A percentile compares a stretch with the other conserved stretches of the same genome.
These are phyloP conservation scores for Plestiodon gilberti DNA, from an alignment of 2,113 vertebrate genomes.

Conservation along the genomic window DNA sequence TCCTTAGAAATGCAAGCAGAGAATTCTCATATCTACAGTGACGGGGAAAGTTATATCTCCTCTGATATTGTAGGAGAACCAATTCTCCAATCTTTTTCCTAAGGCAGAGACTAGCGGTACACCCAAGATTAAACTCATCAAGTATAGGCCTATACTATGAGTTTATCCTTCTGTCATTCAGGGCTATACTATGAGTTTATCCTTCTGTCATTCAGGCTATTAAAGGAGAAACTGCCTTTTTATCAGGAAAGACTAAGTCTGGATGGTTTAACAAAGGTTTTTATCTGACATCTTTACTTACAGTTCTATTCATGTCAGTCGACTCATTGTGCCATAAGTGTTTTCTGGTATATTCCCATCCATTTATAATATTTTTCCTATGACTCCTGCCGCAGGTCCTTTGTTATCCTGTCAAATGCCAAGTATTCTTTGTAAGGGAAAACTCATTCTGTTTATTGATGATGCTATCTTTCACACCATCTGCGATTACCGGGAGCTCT, in stretches of 20 bases:
- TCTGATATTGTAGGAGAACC: neutral
- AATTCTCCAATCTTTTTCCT: neutral
- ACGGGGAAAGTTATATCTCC: neutral
- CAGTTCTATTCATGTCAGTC: neutral
- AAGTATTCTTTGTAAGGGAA: neutral
- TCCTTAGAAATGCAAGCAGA: neutral
- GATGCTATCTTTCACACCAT: neutral
- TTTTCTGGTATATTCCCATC: slow-evolving; percentile 21
- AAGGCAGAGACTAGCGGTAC: neutral
- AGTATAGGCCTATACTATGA: accelerated
- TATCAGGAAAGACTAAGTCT: neutral
- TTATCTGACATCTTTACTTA: slow-evolving; percentile 21
- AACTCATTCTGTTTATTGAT: slow-evolving; percentile 6
- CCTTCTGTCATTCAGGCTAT: neutral
- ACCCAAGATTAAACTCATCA: neutral
- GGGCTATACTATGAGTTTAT: neutral
- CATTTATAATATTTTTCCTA: slow-evolving; percentile 19
- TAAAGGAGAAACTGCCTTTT: slow-evolving; percentile 5
- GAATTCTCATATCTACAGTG: no score
- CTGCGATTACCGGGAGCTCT: neutral
- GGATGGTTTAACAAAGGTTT: neutral
- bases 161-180: slow-evolving; percentile 1
- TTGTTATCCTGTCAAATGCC: slow-evolving; percentile 19
- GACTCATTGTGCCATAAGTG: slow-evolving; percentile 19
- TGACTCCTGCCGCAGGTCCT: neutral